Evolutionary conservation across 2,113 vertebrate species (phyloP).

Genomic region (Cettia cetti): DNA sequence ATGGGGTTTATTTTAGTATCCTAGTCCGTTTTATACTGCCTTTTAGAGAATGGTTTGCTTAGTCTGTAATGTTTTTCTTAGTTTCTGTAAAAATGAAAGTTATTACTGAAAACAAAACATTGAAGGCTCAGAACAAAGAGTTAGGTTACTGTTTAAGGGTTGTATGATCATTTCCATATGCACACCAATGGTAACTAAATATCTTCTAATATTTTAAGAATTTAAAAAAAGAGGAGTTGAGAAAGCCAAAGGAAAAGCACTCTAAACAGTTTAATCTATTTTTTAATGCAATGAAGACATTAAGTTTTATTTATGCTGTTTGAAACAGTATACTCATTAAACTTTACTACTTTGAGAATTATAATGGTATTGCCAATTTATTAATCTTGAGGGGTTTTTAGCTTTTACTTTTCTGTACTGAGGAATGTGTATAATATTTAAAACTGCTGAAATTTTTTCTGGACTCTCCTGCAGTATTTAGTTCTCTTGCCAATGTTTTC

Average conservation of each 20-base stretch:
- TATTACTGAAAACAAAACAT: neutral
- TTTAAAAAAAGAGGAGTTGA: neutral
- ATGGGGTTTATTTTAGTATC: neutral
- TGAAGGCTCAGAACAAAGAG: neutral
- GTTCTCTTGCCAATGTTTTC: neutral
- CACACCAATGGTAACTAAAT: neutral
- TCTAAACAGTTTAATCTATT: neutral
- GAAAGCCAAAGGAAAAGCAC: neutral
- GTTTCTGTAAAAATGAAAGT: neutral
- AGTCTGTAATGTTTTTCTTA: neutral
- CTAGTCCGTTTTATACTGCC: neutral
- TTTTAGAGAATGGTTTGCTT: neutral
- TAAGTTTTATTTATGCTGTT: neutral
- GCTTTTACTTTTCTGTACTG: neutral
- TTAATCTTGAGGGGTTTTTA: neutral
- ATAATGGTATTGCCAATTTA: neutral
- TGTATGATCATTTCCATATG: neutral
- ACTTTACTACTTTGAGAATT: neutral
- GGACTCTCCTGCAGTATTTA: neutral
- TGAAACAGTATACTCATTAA: neutral
- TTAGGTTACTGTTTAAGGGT: neutral
- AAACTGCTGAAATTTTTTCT: neutral
- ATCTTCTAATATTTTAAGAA: neutral
- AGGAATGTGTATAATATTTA: neutral
- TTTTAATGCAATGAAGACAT: neutral